Conservation (phyloP, 1,140 invertebrate species). For the Bombus superbus region DNA sequence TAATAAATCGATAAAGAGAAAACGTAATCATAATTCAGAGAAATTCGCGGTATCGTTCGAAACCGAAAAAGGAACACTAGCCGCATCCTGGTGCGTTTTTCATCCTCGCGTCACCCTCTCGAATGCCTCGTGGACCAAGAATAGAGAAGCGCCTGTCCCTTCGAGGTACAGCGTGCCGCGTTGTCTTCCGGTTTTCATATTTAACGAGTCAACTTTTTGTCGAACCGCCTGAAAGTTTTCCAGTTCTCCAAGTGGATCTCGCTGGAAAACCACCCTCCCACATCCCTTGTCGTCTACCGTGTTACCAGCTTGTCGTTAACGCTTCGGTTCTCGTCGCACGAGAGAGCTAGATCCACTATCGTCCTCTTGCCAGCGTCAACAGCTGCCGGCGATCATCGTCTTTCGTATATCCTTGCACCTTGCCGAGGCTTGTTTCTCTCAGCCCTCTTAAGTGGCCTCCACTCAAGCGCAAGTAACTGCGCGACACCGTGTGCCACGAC, state of each 20-base stretch:
- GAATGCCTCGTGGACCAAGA: not conserved
- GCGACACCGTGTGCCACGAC: not conserved
- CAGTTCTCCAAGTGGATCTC: slow-evolving; percentile 21
- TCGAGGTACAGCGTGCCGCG: not conserved
- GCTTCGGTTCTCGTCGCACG: slow-evolving; percentile 28
- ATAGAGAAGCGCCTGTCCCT: slow-evolving; percentile 13
- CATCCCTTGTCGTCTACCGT: slow-evolving; percentile 25
- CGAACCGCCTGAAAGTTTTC: slow-evolving; percentile 56
- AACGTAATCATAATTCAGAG: too few relatives aligned
- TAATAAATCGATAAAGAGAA: too few relatives aligned
- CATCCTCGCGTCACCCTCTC: not conserved
- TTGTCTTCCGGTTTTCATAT: slow-evolving; percentile 47
- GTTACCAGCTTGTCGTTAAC: slow-evolving; percentile 45
- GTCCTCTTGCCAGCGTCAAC: slow-evolving; percentile 40
- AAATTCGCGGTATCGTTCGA: not conserved
- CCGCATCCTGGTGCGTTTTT: too few relatives aligned
- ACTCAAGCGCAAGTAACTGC: not conserved
- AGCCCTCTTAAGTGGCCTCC: slow-evolving; percentile 47
- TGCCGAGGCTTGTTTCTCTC: slow-evolving; percentile 25
- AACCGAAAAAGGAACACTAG: not conserved
- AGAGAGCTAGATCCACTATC: not conserved
- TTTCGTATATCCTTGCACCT: slow-evolving; percentile 53
- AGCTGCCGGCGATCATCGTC: slow-evolving; percentile 63
- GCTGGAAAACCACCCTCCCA: not conserved
- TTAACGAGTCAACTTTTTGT: slow-evolving; percentile 56